phyloP scores from a whole-genome alignment of 1,140 invertebrate species.

The Drosophila eugracilis region DNA sequence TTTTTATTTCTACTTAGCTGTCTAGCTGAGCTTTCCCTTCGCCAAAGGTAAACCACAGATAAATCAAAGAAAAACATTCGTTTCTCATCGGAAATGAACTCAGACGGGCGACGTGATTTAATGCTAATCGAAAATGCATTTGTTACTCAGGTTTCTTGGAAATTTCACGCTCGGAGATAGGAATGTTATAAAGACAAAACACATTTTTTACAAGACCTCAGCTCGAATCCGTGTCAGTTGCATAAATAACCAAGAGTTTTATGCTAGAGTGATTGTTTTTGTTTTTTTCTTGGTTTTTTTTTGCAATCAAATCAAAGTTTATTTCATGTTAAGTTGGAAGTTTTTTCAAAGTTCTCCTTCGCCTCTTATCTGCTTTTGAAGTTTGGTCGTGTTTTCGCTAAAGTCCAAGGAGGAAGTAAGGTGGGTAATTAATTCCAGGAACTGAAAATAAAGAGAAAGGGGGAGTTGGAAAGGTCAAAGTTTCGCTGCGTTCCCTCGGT shows the following conservation, averaged over 20 bases:
- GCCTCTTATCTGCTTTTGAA: slow-evolving; percentile 72
- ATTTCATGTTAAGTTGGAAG: slow-evolving; percentile 46
- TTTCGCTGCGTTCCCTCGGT: slow-evolving; percentile 10
- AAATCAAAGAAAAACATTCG: slow-evolving; percentile 70
- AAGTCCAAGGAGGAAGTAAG: neutral
- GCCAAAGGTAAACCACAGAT: slow-evolving; percentile 13
- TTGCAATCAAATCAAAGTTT: slow-evolving; percentile 47
- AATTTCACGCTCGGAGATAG: slow-evolving; percentile 36
- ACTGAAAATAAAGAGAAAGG: neutral
- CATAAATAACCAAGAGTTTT: slow-evolving; percentile 40
- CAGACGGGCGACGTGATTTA: slow-evolving; percentile 68
- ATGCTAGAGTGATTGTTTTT: slow-evolving; percentile 10
- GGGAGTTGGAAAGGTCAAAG: neutral
- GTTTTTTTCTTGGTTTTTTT: too few relatives aligned
- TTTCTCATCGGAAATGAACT: slow-evolving; percentile 66
- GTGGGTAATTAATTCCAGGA: slow-evolving; percentile 26
- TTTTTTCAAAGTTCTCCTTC: slow-evolving; percentile 48
- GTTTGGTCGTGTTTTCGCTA: slow-evolving; percentile 31
- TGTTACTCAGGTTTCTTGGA: slow-evolving; percentile 46
- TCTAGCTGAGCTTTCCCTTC: neutral
- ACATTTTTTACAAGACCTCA: slow-evolving; percentile 32
- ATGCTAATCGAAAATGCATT: slow-evolving; percentile 80
- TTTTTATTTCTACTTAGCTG: neutral
- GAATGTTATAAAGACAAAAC: slow-evolving; percentile 19
- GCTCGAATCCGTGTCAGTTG: slow-evolving; percentile 54